Evolutionary conservation across 23 tunicate species (phyloP).

Genomic region (Styela clava): DNA sequence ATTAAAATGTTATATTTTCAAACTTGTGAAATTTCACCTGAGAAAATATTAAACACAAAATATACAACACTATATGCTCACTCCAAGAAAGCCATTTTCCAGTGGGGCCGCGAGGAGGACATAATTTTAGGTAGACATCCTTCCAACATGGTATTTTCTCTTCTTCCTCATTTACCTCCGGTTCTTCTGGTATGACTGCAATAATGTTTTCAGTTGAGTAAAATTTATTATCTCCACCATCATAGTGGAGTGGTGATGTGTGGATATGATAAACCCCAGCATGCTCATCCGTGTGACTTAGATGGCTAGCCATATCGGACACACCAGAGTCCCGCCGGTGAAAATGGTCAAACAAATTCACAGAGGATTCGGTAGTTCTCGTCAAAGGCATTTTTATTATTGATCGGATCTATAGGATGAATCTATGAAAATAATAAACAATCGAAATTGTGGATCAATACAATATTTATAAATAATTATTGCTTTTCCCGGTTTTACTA

Average conservation of each 20-base stretch:
- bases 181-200: not conserved
- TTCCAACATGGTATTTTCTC: not conserved
- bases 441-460: no score
- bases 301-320: not conserved
- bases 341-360: not conserved
- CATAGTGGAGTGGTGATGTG: not conserved
- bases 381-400: not conserved
- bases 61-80: no score
- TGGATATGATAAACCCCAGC: not conserved
- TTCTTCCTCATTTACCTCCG: not conserved
- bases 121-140: conserved; percentile 4
- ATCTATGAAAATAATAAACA: no score
- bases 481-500: no score
- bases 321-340: not conserved
- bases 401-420: no score
- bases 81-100: conserved; percentile 71
- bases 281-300: not conserved
- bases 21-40: no score
- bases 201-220: not conserved
- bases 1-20: no score
- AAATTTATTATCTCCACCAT: not conserved
- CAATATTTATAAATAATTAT: no score
- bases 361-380: not conserved
- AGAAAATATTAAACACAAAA: no score
- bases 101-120: conserved; percentile 57